Conservation (phyloP, 2,797 vertebrate genomes). For the Siniperca undulata region DNA sequence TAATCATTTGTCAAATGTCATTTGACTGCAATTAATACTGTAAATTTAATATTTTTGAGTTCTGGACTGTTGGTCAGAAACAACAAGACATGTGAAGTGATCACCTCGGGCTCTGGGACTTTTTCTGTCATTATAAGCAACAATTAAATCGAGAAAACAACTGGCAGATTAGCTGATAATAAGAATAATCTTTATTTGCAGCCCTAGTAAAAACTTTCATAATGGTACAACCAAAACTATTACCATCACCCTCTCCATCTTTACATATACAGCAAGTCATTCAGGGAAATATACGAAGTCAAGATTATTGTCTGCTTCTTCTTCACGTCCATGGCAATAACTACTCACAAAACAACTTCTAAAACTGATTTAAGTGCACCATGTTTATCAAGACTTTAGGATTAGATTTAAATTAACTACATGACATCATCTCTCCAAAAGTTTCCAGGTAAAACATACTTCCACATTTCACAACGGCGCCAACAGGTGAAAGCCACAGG, state of each 20-base stretch:
- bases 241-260: not conserved
- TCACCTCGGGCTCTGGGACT: not conserved
- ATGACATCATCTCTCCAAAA: constrained; percentile 63
- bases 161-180: not conserved
- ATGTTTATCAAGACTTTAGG: constrained; percentile 3
- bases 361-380: not conserved
- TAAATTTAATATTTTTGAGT: not conserved
- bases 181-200: not conserved
- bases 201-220: not conserved
- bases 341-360: constrained; percentile 26
- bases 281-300: constrained; percentile 29
- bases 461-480: constrained; percentile 62
- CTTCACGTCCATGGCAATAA: not conserved
- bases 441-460: constrained; percentile 48
- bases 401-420: not conserved
- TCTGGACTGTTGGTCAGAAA: not conserved
- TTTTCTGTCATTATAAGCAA: not conserved
- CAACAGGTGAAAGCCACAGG: constrained; percentile 76
- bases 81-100: not conserved
- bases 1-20: not conserved
- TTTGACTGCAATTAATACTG: not conserved
- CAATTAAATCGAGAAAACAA: not conserved
- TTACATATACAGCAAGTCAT: constrained; percentile 17
- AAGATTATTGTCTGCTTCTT: constrained; percentile 31
- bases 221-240: not conserved